phyloP scores from a whole-genome alignment of 2,113 vertebrate genomes.

The Andinoacara biseriatus region DNA sequence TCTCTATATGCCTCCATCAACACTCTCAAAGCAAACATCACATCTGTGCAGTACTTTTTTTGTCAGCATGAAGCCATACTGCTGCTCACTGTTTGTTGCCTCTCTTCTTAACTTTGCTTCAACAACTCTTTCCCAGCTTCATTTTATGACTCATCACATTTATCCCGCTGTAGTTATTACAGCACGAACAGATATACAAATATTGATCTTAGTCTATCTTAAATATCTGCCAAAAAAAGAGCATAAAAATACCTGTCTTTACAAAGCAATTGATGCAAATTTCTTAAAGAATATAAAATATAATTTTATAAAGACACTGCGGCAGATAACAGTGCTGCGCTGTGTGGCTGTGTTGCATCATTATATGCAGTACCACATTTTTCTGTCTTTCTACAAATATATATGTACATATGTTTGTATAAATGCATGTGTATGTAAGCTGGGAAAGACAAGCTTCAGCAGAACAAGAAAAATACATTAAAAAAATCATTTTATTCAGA shows the following conservation, averaged over 20 bases:
- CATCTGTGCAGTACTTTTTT: not conserved
- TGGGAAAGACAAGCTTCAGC: not conserved
- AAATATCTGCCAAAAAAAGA: not conserved
- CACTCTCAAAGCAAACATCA: not conserved
- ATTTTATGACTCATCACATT: not conserved
- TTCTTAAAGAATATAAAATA: not conserved
- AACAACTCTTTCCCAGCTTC: not conserved
- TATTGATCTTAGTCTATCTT: not conserved
- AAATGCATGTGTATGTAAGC: not conserved
- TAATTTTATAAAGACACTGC: not conserved
- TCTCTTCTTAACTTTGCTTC: not conserved
- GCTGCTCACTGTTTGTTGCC: not conserved
- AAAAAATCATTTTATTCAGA: slow-evolving; percentile 12
- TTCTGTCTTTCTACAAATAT: not conserved
- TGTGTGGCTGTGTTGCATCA: not conserved
- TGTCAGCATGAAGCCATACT: slow-evolving; percentile 1
- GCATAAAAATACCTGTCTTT: not conserved
- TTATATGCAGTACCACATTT: not conserved
- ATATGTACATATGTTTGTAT: not conserved
- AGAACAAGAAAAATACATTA: slow-evolving; percentile 48
- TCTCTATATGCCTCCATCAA: not conserved
- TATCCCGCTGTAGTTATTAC: not conserved
- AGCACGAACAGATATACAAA: not conserved
- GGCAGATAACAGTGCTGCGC: not conserved
- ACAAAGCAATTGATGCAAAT: not conserved